Evolutionary conservation across 2,113 vertebrate species (phyloP), one percentile per base, ranked within the genome.

Genomic region (Muscicapa adusta): DNA sequence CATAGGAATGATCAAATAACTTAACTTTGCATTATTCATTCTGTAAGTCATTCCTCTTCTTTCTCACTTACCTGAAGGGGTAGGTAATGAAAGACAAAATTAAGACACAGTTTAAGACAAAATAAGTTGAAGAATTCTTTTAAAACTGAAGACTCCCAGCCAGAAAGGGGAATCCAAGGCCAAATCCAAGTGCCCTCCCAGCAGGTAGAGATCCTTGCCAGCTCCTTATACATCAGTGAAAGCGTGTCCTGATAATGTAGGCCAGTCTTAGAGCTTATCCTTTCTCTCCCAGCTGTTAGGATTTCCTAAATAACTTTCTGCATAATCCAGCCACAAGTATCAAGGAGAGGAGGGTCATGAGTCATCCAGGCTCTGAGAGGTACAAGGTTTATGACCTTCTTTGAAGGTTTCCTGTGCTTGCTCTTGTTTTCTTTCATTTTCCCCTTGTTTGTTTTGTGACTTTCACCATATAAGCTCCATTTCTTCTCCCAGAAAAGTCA

Each of bases 271-370:
- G 68, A 84, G 78, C 43, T 96, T 97, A 96, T 96, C 94, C 94
- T 91, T 93, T 95, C 91, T 94, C 78, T 86, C 79, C 72, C 91
- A 96, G 94, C 94, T 95, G 94, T 92, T 88, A 95, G 90, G 88
- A 90, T 95, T 95, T 96, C 91, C 91, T 91, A 79, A 93, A 65
- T 85, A 63, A 85, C 88, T 93, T 96, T 66, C 83, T 40, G 57
- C 78, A 61, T 94, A 94, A 95, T 97, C 93, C 94, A 96, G 42
- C 67, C 85, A 53, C 48, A 87, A 34, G 67, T 89, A 74, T 67
- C 82, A 95, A 95, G 90, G 71, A 86, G 82, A 92, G 67, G 36
- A 95, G 83, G 47, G 51, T n/a, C 0, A 16, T 58, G 78, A 94
- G 50, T 60, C 66, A 66, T 85, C 29, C 56, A 73, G 42, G 43